phyloP scores from a whole-genome alignment of 2,797 vertebrate genomes.

The Chromis chromis region DNA sequence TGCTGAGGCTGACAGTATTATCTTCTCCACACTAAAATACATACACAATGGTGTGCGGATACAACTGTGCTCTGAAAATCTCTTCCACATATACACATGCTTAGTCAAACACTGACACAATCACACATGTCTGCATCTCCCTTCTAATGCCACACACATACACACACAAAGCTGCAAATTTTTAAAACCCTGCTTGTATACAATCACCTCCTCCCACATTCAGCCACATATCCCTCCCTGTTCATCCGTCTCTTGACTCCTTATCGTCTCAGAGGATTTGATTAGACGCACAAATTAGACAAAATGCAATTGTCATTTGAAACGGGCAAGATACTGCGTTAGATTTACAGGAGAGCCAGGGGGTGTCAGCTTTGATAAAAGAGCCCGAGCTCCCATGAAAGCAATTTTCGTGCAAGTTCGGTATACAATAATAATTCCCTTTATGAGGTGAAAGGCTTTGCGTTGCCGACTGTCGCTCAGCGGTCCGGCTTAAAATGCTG shows the following conservation, averaged over 20 bases:
- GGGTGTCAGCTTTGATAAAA: conserved; percentile 18
- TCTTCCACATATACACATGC: conserved; percentile 23
- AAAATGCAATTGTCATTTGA: conserved; percentile 61
- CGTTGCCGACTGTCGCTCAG: background rate
- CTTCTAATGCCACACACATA: conserved; percentile 1
- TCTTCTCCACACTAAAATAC: conserved; percentile 41
- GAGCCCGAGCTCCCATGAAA: conserved; percentile 13
- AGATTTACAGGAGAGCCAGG: conserved; percentile 15
- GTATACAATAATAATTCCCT: conserved; percentile 3
- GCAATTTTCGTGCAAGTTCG: conserved; percentile 14
- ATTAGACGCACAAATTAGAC: conserved; percentile 57
- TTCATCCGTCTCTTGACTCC: conserved; percentile 52
- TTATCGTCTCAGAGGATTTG: conserved; percentile 53
- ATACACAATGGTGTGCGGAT: conserved; percentile 45
- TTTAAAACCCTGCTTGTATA: conserved; percentile 33
- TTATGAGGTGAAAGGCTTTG: conserved; percentile 15
- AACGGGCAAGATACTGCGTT: conserved; percentile 11
- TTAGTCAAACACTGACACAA: conserved; percentile 37
- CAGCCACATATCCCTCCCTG: background rate
- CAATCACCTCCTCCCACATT: conserved; percentile 48
- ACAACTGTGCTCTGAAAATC: conserved; percentile 38
- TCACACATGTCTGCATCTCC: conserved; percentile 16
- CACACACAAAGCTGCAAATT: conserved; percentile 29
- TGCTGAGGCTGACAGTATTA: conserved; percentile 51
- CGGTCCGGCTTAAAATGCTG: background rate